Evolutionary conservation across 2,888 invertebrate genomes (phyloP).

Genomic region (Osedax frankpressi): DNA sequence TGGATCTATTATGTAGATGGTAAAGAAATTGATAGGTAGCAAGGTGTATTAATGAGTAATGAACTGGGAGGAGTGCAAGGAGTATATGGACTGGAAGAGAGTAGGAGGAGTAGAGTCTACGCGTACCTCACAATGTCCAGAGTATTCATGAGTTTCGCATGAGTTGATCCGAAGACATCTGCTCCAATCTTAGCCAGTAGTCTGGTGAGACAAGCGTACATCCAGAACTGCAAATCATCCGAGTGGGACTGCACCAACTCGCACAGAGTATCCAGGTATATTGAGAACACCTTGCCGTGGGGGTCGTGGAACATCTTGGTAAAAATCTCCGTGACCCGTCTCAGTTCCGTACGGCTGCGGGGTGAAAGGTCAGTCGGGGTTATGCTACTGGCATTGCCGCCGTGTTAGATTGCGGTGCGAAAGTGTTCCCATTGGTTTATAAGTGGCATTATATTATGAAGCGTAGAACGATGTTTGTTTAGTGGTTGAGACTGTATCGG

Average conservation of each 20-base stretch:
- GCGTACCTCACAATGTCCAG: conserved; percentile 42
- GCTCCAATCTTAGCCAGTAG: conserved; percentile 76
- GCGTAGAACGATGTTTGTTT: too few species aligned
- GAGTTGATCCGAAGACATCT: conserved; percentile 79
- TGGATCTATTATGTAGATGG: too few species aligned
- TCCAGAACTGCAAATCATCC: conserved; percentile 77
- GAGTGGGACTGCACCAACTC: conserved; percentile 75
- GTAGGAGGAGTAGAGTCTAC: too few species aligned
- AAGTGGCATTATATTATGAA: too few species aligned
- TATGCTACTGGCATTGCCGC: too few species aligned
- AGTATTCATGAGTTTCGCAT: conserved; percentile 60
- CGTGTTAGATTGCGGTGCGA: too few species aligned
- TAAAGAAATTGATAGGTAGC: too few species aligned
- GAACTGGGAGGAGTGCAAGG: too few species aligned
- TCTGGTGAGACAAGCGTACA: conserved; percentile 75
- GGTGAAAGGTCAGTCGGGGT: conserved; percentile 20
- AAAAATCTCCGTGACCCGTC: conserved; percentile 78
- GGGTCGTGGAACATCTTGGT: conserved; percentile 95
- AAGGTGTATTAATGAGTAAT: too few species aligned
- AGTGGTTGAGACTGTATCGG: too few species aligned
- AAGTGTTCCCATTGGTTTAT: too few species aligned
- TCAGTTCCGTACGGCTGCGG: conserved; percentile 54
- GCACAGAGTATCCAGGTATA: conserved; percentile 81
- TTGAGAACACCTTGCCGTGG: conserved; percentile 79
- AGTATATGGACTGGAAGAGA: too few species aligned